Evolutionary conservation across 2,888 invertebrate species (phyloP).

Genomic region (Cyclophora punctaria): DNA sequence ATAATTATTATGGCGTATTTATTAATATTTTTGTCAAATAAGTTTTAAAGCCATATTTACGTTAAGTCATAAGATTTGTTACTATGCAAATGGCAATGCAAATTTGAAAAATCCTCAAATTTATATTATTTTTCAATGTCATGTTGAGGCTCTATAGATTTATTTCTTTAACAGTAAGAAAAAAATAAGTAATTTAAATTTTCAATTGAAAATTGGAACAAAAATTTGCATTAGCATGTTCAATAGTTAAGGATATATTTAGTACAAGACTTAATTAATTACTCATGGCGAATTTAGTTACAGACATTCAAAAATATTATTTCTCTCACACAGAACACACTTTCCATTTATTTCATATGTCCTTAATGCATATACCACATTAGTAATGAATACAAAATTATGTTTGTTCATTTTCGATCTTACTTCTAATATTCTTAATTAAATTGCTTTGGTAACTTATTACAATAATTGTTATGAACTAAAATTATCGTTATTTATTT

Average conservation of each 20-base stretch:
- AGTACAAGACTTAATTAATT: slow-evolving; percentile 60
- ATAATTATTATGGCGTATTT: slow-evolving; percentile 31
- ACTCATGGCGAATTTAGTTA: slow-evolving; percentile 37
- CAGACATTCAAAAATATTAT: slow-evolving; percentile 25
- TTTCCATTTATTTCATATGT: slow-evolving; percentile 6
- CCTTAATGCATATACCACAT: too few species aligned
- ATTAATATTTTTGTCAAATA: slow-evolving; percentile 25
- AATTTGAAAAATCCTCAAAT: too few species aligned
- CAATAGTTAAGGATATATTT: slow-evolving; percentile 33
- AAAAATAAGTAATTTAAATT: too few species aligned
- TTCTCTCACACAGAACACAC: slow-evolving; percentile 28
- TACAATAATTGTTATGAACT: slow-evolving; percentile 11
- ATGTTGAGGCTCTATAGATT: too few species aligned
- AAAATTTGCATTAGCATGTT: not conserved
- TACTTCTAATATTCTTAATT: slow-evolving; percentile 30
- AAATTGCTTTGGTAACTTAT: slow-evolving; percentile 73
- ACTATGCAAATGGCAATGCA: slow-evolving; percentile 24
- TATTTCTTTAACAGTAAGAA: too few species aligned
- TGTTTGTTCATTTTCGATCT: slow-evolving; percentile 35
- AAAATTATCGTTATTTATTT: not conserved
- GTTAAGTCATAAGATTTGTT: slow-evolving; percentile 51
- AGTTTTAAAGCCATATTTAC: slow-evolving; percentile 63
- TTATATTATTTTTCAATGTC: too few species aligned
- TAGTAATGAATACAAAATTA: slow-evolving; percentile 46
- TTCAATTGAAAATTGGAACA: too few species aligned